A percentile compares a stretch with the other conserved stretches of the same genome.
phyloP scores from a whole-genome alignment of 2,113 vertebrate genomes.

The Hypocryptadius cinnamomeus region DNA sequence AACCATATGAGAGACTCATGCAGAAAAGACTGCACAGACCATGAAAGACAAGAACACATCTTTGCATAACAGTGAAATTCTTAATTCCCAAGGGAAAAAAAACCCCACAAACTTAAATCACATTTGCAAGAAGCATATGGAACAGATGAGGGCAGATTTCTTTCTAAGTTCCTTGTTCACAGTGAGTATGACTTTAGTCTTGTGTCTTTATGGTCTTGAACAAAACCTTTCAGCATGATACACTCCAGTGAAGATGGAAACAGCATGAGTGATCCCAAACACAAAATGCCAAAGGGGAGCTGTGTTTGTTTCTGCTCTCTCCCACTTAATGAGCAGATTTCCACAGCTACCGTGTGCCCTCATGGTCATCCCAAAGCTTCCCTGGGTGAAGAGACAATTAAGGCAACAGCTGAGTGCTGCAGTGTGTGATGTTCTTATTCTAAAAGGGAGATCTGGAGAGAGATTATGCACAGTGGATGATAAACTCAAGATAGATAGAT shows the following conservation, averaged over 20 bases:
- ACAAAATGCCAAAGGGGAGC: neutral
- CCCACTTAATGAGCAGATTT: neutral
- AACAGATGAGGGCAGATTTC: neutral
- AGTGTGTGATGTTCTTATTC: neutral
- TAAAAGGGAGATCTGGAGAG: neutral
- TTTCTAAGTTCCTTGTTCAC: neutral
- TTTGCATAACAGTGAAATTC: neutral
- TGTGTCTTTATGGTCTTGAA: neutral
- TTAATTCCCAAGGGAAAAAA: neutral
- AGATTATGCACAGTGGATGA: neutral
- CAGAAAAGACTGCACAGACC: neutral
- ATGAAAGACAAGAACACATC: neutral
- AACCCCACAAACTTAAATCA: neutral
- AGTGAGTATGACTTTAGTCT: neutral
- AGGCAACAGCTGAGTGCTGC: neutral
- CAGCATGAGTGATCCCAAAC: neutral
- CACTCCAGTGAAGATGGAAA: neutral
- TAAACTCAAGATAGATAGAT: too few species aligned
- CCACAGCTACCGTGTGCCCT: neutral
- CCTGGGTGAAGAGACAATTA: neutral
- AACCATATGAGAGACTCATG: neutral
- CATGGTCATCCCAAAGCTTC: neutral
- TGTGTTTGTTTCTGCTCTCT: neutral
- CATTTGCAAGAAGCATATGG: neutral
- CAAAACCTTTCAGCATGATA: neutral